A percentile compares a stretch with the other conserved stretches of the same genome.
phyloP scores from a whole-genome alignment of 2,113 vertebrate genomes.

The Electrona antarctica region DNA sequence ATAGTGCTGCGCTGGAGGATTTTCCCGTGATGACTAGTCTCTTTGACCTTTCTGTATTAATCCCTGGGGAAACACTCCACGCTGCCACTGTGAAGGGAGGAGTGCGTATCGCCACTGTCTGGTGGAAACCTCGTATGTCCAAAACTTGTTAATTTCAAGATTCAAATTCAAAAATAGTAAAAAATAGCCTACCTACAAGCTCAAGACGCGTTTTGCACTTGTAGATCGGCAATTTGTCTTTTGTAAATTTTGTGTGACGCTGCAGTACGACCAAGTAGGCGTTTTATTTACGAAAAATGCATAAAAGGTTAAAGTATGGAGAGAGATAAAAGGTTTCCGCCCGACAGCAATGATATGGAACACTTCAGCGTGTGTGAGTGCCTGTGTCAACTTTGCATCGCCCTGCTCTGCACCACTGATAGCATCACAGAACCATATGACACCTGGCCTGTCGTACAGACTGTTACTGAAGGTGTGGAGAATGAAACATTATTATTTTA shows the following conservation, averaged over 20 bases:
- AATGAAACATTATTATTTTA: neutral
- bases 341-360: neutral
- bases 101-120: neutral
- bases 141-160: neutral
- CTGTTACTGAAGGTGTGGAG: neutral
- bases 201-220: too few relatives aligned
- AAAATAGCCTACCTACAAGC: too few relatives aligned
- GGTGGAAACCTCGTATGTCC: too few relatives aligned
- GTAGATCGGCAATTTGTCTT: too few relatives aligned
- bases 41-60: slow-evolving; percentile 1
- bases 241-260: too few relatives aligned
- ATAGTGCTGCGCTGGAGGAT: neutral
- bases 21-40: slow-evolving; percentile 9
- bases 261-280: too few relatives aligned
- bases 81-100: neutral
- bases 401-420: slow-evolving; percentile 1
- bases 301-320: too few relatives aligned
- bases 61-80: neutral
- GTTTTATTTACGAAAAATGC: too few relatives aligned
- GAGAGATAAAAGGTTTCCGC: too few relatives aligned
- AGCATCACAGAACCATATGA: slow-evolving; percentile 1
- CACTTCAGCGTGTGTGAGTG: neutral
- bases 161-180: neutral
- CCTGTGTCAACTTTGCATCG: neutral
- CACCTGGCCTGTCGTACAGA: neutral